Evolutionary conservation across 2,113 vertebrate genomes (phyloP), one percentile per base, ranked within the genome.

Genomic region (Ivindomyrus marchei): DNA sequence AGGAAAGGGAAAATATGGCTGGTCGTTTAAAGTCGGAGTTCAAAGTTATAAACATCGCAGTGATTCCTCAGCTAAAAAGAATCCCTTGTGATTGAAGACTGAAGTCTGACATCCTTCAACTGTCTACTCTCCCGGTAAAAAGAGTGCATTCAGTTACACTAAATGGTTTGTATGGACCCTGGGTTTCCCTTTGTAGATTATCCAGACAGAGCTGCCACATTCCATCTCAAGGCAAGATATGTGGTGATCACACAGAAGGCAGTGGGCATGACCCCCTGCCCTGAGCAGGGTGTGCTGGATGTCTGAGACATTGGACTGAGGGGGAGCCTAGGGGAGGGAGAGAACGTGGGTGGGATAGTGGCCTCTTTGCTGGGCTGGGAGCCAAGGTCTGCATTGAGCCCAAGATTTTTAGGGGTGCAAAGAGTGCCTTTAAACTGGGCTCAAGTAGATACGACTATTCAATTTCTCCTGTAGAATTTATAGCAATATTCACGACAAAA

Each of bases 81-180:
- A 10, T 9, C 24, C 53, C 46, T 11, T 45, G 80, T 24, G 45
- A 24, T 58, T 70, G 62, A 45, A 58, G 50, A 45, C 52, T 17
- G 62, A 8, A 46, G 62, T 84, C 50, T 89, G 70, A 84, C 77
- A 58, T 47, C 36, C 9, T 58, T 62, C 21, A 15, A 17, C 10
- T 3, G 19, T 58, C 36, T 89, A 84, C 21, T 53, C 42, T 66
- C 45, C 53, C 13, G 21, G 17, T 86, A 70, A 27, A 85, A 90
- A 58, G 89, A 86, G 10, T 56, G 9, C 89, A 70, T 86, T 90
- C 89, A 90, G 66, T 50, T 46, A 1, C 19, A 15, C 52, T 13
- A 13, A 66, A 36, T 49, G 39, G 10, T 66, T 46, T 53, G 42
- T 31, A 80, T 36, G 47, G 39, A 13, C 47, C 39, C 13, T 13